Conservation (phyloP, 2,113 vertebrate genomes). For the Glareola pratincola region DNA sequence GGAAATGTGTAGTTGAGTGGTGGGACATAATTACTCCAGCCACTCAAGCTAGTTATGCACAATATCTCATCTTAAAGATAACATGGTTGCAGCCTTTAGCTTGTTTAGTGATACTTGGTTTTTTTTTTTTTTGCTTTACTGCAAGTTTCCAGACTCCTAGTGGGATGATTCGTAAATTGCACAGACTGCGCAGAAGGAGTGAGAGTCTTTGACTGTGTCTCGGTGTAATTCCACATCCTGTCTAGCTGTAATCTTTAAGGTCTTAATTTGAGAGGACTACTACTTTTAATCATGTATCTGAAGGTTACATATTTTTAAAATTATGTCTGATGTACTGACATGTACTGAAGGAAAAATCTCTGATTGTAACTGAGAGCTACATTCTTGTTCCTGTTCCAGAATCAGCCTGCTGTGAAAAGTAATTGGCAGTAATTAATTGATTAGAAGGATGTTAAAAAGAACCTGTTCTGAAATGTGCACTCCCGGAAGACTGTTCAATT, state of each 20-base stretch:
- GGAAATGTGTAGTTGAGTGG: background rate
- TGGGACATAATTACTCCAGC: background rate
- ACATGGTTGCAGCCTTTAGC: background rate
- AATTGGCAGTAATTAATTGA: background rate
- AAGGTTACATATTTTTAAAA: background rate
- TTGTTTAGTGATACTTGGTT: background rate
- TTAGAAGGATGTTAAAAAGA: background rate
- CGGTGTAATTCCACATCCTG: background rate
- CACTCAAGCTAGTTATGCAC: background rate
- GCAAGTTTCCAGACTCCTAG: background rate
- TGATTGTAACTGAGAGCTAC: background rate
- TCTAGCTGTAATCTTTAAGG: background rate
- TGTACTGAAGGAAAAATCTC: background rate
- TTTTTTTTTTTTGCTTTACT: background rate
- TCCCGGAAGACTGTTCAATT: background rate
- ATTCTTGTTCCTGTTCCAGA: background rate
- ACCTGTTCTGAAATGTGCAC: background rate
- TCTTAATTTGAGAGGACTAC: background rate
- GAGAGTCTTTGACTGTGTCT: background rate
- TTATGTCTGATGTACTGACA: accelerated
- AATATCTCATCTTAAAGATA: background rate
- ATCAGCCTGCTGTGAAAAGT: background rate
- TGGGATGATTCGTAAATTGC: background rate
- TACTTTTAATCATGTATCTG: background rate
- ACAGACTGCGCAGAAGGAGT: background rate